Evolutionary conservation across 37 sponge, comb jelly and placozoan genomes (phyloP).

Genomic region (Agelas oroides): DNA sequence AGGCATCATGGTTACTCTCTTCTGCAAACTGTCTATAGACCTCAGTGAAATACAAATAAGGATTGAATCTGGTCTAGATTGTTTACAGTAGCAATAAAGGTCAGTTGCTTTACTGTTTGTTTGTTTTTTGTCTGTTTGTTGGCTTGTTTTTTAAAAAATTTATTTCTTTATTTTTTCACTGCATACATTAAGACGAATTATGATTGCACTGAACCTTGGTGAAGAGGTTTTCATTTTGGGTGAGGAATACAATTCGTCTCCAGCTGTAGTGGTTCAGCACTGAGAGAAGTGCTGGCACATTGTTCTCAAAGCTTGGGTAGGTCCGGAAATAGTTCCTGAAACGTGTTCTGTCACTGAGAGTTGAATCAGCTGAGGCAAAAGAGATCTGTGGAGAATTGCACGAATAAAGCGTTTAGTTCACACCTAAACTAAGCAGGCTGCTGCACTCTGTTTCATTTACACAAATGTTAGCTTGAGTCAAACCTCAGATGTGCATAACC

Average conservation of each 20-base stretch:
- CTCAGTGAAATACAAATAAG: too few relatives aligned
- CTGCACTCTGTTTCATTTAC: neutral
- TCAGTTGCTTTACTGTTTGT: too few relatives aligned
- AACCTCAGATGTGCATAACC: neutral
- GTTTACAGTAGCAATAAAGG: too few relatives aligned
- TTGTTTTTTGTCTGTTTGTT: too few relatives aligned
- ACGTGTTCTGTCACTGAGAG: conserved; percentile 19
- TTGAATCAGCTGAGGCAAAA: neutral
- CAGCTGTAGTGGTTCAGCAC: conserved; percentile 16
- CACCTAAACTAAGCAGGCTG: neutral
- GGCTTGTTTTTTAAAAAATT: too few relatives aligned
- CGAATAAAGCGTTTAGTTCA: neutral
- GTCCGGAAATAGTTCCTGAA: conserved; percentile 29
- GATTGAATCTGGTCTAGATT: too few relatives aligned
- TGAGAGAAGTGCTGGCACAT: conserved; percentile 2
- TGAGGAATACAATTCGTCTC: conserved; percentile 10
- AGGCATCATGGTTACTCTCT: too few relatives aligned
- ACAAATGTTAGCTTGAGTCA: neutral
- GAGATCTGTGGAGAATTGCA: conserved; percentile 14
- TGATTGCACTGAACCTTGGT: conserved; percentile 2
- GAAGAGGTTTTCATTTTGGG: conserved; percentile 23
- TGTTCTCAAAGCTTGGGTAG: neutral
- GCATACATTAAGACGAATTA: too few relatives aligned
- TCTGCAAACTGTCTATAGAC: too few relatives aligned
- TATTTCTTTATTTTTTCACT: too few relatives aligned